These are phyloP conservation scores for Selenia dentaria DNA, from an alignment of 2,888 invertebrate genomes.

Conservation along the genomic window DNA sequence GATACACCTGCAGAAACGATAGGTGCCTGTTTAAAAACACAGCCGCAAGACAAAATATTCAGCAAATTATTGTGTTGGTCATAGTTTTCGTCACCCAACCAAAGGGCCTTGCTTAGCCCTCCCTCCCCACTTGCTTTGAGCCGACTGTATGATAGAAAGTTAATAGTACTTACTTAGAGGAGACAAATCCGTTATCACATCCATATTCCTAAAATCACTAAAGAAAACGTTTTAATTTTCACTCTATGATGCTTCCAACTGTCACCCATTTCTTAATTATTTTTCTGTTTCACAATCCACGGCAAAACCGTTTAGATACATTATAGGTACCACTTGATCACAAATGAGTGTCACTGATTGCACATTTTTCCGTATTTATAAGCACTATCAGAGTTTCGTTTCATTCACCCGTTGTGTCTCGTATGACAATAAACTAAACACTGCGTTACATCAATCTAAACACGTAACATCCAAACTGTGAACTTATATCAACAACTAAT, in stretches of 20 bases:
- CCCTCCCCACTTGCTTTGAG: conserved; percentile 6
- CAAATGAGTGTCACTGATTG: conserved; percentile 49
- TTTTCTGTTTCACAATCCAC: conserved; percentile 43
- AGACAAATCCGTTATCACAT: conserved; percentile 70
- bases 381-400: conserved; percentile 47
- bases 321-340: conserved; percentile 39
- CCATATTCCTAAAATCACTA: conserved; percentile 63
- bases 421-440: conserved; percentile 27
- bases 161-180: conserved; percentile 69
- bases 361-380: conserved; percentile 63
- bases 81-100: conserved; percentile 15
- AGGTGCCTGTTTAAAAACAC: too few relatives aligned
- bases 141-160: conserved; percentile 26
- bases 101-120: conserved; percentile 22
- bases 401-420: conserved; percentile 45
- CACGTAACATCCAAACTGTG: conserved; percentile 7
- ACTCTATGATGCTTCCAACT: conserved; percentile 73
- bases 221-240: conserved; percentile 63
- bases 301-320: conserved; percentile 34
- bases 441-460: conserved; percentile 23
- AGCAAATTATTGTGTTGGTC: not conserved
- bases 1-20: too few relatives aligned
- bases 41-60: too few relatives aligned
- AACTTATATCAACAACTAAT: not conserved
- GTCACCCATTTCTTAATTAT: conserved; percentile 78